Conservation (phyloP, 2,113 vertebrate genomes). For the Alligator sinensis region DNA sequence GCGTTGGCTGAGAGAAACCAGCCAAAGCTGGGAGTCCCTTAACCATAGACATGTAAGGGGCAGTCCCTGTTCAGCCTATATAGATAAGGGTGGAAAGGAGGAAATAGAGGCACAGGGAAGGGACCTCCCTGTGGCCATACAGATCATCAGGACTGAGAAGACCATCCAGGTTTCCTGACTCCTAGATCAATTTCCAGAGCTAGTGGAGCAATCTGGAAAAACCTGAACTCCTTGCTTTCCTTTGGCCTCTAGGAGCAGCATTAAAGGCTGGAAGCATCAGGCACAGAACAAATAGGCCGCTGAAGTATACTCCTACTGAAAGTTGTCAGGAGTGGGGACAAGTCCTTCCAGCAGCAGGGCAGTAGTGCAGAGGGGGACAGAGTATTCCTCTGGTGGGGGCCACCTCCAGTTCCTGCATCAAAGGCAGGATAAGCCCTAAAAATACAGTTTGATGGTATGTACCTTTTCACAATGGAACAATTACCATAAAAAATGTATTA, state of each 20-base stretch:
- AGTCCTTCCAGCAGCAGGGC: neutral
- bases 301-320: rapidly evolving
- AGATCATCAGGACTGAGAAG: neutral
- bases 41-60: no score
- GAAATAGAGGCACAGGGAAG: neutral
- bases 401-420: neutral
- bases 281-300: neutral
- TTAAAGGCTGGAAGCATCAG: neutral
- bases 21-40: no score
- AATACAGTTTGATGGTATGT: constrained; percentile 20
- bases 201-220: neutral
- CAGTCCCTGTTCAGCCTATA: neutral
- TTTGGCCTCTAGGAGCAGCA: neutral
- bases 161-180: neutral
- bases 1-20: no score
- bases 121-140: neutral
- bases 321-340: neutral
- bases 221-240: neutral
- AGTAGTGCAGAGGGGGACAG: neutral
- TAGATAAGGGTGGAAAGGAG: neutral
- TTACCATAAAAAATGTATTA: constrained; percentile 64
- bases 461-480: constrained; percentile 60
- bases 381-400: neutral
- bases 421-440: neutral
- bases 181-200: neutral